Evolutionary conservation across 1,140 invertebrate species (phyloP).

Genomic region (Helicoverpa zea): DNA sequence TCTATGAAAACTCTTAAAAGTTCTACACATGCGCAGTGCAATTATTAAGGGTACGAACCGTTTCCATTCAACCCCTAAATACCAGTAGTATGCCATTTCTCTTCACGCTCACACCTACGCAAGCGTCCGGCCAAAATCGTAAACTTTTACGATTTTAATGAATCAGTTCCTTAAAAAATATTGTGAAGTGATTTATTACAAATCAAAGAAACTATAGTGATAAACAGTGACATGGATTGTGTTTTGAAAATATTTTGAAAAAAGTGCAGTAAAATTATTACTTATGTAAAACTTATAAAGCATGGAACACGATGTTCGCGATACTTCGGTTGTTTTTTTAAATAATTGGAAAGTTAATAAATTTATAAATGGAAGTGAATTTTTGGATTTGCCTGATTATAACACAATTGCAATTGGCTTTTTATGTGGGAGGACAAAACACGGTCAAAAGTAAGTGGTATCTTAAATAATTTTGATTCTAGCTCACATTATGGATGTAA

Average conservation of each 20-base stretch:
- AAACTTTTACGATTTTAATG: constrained; percentile 74
- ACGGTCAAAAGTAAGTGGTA: constrained; percentile 70
- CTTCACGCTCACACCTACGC: constrained; percentile 60
- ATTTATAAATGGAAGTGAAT: constrained; percentile 84
- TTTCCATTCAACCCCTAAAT: constrained; percentile 72
- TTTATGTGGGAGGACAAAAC: constrained; percentile 66
- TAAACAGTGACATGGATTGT: not conserved
- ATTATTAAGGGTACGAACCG: constrained; percentile 56
- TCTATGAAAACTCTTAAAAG: constrained; percentile 50
- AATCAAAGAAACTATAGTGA: not conserved
- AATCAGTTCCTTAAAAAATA: constrained; percentile 25
- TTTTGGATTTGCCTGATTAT: constrained; percentile 74
- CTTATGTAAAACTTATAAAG: constrained; percentile 61
- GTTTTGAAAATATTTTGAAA: not conserved
- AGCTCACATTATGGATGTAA: not conserved
- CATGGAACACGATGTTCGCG: constrained; percentile 75
- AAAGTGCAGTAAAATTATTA: constrained; percentile 44
- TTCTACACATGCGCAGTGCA: constrained; percentile 71
- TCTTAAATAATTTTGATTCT: not conserved
- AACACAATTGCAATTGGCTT: constrained; percentile 65
- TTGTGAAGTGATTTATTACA: constrained; percentile 24
- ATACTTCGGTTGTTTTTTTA: constrained; percentile 64
- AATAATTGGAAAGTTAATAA: constrained; percentile 60
- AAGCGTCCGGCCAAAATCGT: constrained; percentile 34
- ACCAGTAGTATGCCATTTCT: constrained; percentile 63